Percentiles rank a stretch among this genome's conserved stretches.
phyloP scores from a whole-genome alignment of 2,113 vertebrate species.

The Tautogolabrus adspersus region DNA sequence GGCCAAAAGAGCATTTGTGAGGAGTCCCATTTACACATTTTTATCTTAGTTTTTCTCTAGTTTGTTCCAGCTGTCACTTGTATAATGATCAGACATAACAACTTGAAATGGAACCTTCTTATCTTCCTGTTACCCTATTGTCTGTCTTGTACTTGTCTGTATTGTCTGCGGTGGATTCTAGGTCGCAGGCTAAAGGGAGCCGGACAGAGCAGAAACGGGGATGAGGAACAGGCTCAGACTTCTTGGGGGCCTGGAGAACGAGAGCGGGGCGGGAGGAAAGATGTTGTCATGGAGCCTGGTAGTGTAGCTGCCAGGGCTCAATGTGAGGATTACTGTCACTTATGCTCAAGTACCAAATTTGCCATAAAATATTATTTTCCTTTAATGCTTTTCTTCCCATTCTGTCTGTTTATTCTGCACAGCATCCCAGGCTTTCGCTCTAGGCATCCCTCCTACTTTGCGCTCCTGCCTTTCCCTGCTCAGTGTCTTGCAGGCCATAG shows the following conservation, averaged over 20 bases:
- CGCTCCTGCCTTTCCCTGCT: slow-evolving; percentile 83
- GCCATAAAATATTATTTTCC: background rate
- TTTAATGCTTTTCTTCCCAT: background rate
- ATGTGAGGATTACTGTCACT: slow-evolving; percentile 35
- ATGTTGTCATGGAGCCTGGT: slow-evolving; percentile 30
- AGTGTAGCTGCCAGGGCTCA: slow-evolving; percentile 40
- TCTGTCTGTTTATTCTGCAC: background rate
- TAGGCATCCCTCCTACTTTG: slow-evolving; percentile 82
- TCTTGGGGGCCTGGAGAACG: slow-evolving; percentile 47
- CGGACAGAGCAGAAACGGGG: slow-evolving; percentile 50
- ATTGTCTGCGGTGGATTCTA: slow-evolving; percentile 34
- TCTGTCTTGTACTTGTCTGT: background rate
- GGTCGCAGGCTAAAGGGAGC: slow-evolving; percentile 76
- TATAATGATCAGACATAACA: slow-evolving; percentile 17
- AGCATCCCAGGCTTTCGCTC: slow-evolving; percentile 75
- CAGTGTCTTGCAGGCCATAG: slow-evolving; percentile 91
- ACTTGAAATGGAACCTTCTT: background rate
- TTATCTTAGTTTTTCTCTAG: background rate
- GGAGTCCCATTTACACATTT: background rate
- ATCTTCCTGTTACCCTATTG: background rate
- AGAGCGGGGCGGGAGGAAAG: slow-evolving; percentile 43
- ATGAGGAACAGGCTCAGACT: slow-evolving; percentile 54
- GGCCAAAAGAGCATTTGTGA: slow-evolving; percentile 3
- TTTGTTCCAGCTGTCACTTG: background rate
- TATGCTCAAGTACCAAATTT: background rate